Evolutionary conservation across 2,797 vertebrate genomes (phyloP), one percentile per base, ranked within the genome.

Genomic region (Lophotriccus pileatus): DNA sequence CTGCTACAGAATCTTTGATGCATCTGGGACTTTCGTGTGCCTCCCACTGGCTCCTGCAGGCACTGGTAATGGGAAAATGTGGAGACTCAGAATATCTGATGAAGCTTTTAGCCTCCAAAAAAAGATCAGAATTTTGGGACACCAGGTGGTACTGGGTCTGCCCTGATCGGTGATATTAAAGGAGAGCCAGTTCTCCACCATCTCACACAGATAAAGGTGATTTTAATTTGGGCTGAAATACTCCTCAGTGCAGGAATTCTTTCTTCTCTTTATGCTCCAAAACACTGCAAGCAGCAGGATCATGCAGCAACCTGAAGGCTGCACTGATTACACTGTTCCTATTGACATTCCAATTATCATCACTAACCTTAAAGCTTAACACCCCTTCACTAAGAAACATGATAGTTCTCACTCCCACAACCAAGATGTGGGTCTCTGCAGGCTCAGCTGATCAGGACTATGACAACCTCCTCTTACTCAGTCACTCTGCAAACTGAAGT

Each of bases 321-420:
- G 77, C 80, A 39, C 67, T 39, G 53, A 86, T 44, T 47, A 55
- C 14, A 70, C 43, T 28, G 15, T 50, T 89, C 72, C 72, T 75
- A 70, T 12, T 87, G 92, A 92, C 78, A 95, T 92, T 79, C 90
- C 84, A 95, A 17, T 56, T 73, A 84, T 34, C 67, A 60, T 56
- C 86, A 77, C 74, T 93, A 87, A 85, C 87, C 75, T 93, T 64
- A 79, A 72, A 89, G 60, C 86, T 89, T 67, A 73, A 80, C 88
- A 67, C 47, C 59, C n/a, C 92, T 87, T 70, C 75, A 72, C 16
- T 32, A 52, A 58, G 66, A 84, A 89, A 49, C 50, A 67, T 2
- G 68, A 47, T 50, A 55, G 53, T 67, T 88, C 74, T 93, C 80
- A 75, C 93, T 93, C 92, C 90, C 84, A 83, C 91, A 52, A 10